Evolutionary conservation across 2,797 vertebrate genomes (phyloP).

Genomic region (Eupleurogrammus muticus): DNA sequence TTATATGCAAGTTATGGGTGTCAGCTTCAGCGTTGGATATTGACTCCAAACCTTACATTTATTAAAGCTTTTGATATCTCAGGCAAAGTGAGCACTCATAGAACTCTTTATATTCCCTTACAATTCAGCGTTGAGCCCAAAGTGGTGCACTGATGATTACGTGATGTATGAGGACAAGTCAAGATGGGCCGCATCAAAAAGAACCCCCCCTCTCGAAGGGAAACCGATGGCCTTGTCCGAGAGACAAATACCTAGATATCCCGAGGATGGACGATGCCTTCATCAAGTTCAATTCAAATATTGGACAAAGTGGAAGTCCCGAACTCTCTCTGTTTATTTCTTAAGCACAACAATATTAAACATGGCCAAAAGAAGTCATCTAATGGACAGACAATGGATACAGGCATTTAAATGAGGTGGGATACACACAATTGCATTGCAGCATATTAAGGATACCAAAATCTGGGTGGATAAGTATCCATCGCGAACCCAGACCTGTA

Average conservation of each 20-base stretch:
- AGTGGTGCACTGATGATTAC: conserved; percentile 36
- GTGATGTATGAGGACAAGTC: conserved; percentile 72
- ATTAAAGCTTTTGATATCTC: neutral
- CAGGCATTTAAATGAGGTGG: neutral
- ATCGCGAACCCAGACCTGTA: neutral
- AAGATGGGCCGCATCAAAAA: conserved; percentile 64
- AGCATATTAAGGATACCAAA: neutral
- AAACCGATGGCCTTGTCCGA: conserved; percentile 74
- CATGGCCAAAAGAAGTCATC: neutral
- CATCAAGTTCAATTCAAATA: conserved; percentile 54
- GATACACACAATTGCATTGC: neutral
- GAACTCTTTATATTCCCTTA: conserved; percentile 26
- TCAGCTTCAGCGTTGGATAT: neutral
- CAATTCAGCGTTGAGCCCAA: conserved; percentile 26
- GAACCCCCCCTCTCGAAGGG: conserved; percentile 62
- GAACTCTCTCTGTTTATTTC: conserved; percentile 7
- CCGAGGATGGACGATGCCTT: conserved; percentile 66
- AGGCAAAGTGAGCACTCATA: conserved; percentile 3
- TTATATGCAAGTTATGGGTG: conserved; percentile 8
- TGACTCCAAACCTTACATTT: neutral
- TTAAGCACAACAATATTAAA: conserved; percentile 5
- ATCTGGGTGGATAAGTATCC: neutral
- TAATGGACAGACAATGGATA: neutral
- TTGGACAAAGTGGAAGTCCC: conserved; percentile 32
- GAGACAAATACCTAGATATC: conserved; percentile 50